Base-by-base conservation (phyloP, 2,888 invertebrate genomes). In the Brachypalpus laphriformis region DNA sequence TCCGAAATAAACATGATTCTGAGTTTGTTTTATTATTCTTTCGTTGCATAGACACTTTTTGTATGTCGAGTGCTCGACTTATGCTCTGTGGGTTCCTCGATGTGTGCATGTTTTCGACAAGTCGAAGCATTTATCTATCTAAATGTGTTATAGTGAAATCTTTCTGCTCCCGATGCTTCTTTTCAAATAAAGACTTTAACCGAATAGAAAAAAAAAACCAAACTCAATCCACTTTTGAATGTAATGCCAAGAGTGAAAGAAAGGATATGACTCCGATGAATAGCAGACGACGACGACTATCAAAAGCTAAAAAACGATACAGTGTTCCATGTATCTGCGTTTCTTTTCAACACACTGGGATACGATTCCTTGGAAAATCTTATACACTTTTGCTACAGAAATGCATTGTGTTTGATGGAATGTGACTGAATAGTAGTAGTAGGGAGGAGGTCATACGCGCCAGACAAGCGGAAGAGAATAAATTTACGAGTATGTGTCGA, bases 1-100 rank as follows among this genome's bases (percentile, higher is more conserved):
- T 85, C 70, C 37, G 76, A 85, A 81, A 81, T 81, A 85, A 85
- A 85, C 81, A 85, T 66, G 75, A 83, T 70, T 72, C 14, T 54
- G 22, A 8, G 40, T 63, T 59, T 25, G 28, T 54, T 51, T 51
- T 51, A 51, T 20, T 61, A 28, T 42, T 49, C 56, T 76, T 49
- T 66, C 72, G 66, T 56, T 80, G 72, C 74, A 83, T 49, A 25
- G 2, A 70, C 72, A 63, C 18, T 70, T 56, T 56, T 51, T 28
- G 6, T 31, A 25, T 18, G 2, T 56, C 14, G 51, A 63, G 22
- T 37, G 8, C n/a, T 37, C 22, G 22, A 47, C 37, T 22, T 45
- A 11, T 68, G n/a, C 40, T 28, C 68, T 70, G 31, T 20, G 40
- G 25, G 56, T 20, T 49, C 42, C 16, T 20, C 8, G 20, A 6